These are phyloP conservation scores for Tangara arthus DNA, from an alignment of 2,797 vertebrate species.

Conservation along the genomic window DNA sequence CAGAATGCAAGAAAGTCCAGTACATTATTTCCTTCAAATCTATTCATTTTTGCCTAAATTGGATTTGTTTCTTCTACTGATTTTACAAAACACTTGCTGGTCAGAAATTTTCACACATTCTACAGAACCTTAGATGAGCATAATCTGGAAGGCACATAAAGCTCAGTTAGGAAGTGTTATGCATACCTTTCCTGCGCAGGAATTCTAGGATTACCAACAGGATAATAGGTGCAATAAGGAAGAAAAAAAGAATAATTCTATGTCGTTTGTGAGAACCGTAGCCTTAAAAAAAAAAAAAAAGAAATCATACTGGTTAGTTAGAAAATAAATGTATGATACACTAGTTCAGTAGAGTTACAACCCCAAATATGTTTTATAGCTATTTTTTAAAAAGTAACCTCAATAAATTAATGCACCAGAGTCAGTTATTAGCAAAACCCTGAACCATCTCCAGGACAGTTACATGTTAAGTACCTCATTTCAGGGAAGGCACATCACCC, in stretches of 20 bases:
- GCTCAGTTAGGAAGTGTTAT: not conserved
- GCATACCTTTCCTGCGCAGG: rapidly evolving
- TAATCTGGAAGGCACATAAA: not conserved
- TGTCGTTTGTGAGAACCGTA: rapidly evolving
- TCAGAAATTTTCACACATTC: not conserved
- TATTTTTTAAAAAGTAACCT: not conserved
- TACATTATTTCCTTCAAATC: not conserved
- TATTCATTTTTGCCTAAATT: not conserved
- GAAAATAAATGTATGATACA: not conserved
- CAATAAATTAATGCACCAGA: not conserved
- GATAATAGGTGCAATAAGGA: rapidly evolving
- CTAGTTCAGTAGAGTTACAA: not conserved
- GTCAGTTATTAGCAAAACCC: not conserved
- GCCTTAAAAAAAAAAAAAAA: not conserved
- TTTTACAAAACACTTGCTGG: not conserved
- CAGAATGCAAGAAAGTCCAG: not conserved
- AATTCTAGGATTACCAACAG: rapidly evolving
- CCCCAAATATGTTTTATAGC: not conserved
- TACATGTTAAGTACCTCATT: not conserved
- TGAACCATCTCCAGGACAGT: not conserved
- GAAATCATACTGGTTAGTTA: not conserved
- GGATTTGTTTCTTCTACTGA: not conserved
- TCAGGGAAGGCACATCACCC: not conserved
- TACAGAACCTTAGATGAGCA: not conserved
- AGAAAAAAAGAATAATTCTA: rapidly evolving